Evolutionary conservation across 2,797 vertebrate genomes (phyloP).

Genomic region (Parotocinclus haroldoi): DNA sequence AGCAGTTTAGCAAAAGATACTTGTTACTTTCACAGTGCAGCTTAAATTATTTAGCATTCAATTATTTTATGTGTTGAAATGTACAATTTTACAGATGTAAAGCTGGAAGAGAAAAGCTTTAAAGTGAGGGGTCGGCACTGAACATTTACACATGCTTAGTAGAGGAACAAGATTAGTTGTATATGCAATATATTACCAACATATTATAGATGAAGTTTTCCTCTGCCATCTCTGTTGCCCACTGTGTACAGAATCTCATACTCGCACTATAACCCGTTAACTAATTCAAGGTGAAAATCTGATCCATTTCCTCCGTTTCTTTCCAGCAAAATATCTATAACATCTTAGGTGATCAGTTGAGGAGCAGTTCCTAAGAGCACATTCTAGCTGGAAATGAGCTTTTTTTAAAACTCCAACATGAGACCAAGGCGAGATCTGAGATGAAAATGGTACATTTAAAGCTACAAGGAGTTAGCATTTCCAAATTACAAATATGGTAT

Average conservation of each 20-base stretch:
- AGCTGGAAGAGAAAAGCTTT: too few relatives aligned
- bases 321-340: background rate
- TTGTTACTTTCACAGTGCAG: constrained; percentile 37
- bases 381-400: background rate
- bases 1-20: constrained; percentile 25
- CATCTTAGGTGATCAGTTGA: too few relatives aligned
- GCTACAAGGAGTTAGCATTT: too few relatives aligned
- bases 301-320: background rate
- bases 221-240: background rate
- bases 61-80: background rate
- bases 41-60: background rate
- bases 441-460: too few relatives aligned
- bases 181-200: constrained; percentile 5
- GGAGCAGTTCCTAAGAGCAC: constrained; percentile 10
- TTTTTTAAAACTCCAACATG: too few relatives aligned
- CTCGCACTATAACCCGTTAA: too few relatives aligned
- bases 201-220: background rate
- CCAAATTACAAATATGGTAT: too few relatives aligned
- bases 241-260: background rate
- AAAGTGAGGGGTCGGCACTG: background rate
- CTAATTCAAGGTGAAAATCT: background rate
- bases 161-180: background rate
- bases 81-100: constrained; percentile 3
- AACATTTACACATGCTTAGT: constrained; percentile 25
- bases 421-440: too few relatives aligned